Base-by-base conservation (phyloP, 2,888 invertebrate species). In the Acleris literana region DNA sequence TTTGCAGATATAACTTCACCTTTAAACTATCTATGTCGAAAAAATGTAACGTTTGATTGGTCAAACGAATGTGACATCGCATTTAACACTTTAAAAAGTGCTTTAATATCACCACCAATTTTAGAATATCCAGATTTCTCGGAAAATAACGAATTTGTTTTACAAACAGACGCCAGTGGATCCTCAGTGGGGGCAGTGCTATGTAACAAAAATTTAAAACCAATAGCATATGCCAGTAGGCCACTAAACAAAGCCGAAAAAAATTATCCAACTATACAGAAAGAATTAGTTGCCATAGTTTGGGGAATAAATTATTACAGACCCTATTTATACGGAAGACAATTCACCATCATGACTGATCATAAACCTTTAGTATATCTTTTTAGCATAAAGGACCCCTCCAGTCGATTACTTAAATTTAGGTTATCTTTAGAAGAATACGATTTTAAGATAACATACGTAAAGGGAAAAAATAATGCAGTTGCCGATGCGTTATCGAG, bases 171-270 rank as follows among this genome's bases (percentile, higher is more conserved):
- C 5, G 53, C 62, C 1, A n/a, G 25, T 11, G 54, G 62, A 18
- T 18, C 13, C 6, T 48, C 63, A 3, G 18, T 63, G 11, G 56
- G 56, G 5, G 16, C 63, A 11, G 51, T 63, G 2, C 18, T 63
- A 17, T 57, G 49, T n/a, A 63, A 63, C n/a, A 48, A 56, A 5
- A 51, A 56, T 13, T 5, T 48, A 11, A 55, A n/a, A 56, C 56
- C 63, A 0, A 17, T 63, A 6, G 56, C 63, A 16, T 63, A 57
- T 22, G 63, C 63, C n/a, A 63, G 63, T 6, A n/a, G 63, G n/a
- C 53, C 53, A 4, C n/a, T 62, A 18, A 62, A 55, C 18, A n/a
- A 46, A 48, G 48, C 54, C 0, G 62, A 62, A 18, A 48, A 20
- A 62, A 54, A 33, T 20, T 62, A 62, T 18, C 62, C 62, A 7